Evolutionary conservation across 2,888 invertebrate species (phyloP).

Genomic region (Actias luna): DNA sequence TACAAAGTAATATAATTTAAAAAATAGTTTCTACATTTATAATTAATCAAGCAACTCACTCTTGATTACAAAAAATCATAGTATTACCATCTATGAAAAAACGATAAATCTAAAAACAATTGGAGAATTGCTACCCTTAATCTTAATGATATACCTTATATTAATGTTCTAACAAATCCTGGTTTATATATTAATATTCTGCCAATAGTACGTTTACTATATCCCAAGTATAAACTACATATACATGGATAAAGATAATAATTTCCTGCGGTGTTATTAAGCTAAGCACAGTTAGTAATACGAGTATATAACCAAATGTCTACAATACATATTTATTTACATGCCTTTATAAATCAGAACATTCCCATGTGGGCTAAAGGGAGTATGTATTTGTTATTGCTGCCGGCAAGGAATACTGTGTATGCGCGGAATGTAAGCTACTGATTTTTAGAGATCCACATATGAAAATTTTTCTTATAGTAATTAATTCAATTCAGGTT

Average conservation of each 20-base stretch:
- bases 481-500: no score
- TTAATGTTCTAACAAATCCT: no score
- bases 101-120: no score
- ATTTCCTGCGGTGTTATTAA: conserved; percentile 46
- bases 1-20: no score
- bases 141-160: no score
- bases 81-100: no score
- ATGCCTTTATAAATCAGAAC: conserved; percentile 22
- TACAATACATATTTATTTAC: conserved; percentile 18
- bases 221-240: conserved; percentile 12
- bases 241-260: conserved; percentile 43
- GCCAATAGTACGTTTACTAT: conserved; percentile 15
- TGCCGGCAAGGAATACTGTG: conserved; percentile 14
- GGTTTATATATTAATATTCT: conserved; percentile 16
- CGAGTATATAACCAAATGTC: conserved; percentile 14
- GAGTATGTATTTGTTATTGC: conserved; percentile 16
- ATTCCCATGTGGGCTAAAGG: conserved; percentile 18
- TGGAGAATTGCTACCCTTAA: no score
- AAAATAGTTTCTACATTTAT: no score
- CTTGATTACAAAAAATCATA: no score
- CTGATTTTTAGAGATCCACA: not conserved
- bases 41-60: no score
- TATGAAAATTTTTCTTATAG: not conserved
- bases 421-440: not conserved
- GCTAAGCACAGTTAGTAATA: conserved; percentile 36